Evolutionary conservation across 2,888 invertebrate genomes (phyloP), one percentile per base, ranked within the genome.

Genomic region (Limenitis camilla): DNA sequence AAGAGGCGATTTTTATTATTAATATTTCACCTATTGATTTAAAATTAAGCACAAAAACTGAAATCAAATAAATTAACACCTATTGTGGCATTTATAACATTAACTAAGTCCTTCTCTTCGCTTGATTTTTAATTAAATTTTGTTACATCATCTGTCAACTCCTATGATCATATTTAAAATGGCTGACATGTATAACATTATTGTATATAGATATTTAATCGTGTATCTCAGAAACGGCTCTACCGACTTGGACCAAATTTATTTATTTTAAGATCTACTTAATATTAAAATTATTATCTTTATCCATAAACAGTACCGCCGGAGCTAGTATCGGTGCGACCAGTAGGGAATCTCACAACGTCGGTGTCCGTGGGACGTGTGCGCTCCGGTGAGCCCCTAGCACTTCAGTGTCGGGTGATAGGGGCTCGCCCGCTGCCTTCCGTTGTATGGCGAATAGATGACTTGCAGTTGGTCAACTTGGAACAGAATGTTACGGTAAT

Each of bases 371-470:
- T 59, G 40, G 76, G 71, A 3, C 68, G 78, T 2, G 78, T 77
- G 52, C 68, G 62, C 5, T 73, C 77, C 6, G 79, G 76, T 0
- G 72, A 76, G 31, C 60, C 69, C 5, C 61, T 84, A 6, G 41
- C 58, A 11, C 60, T 81, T 57, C 81, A 82, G 62, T 87, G 87
- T 61, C 71, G 81, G n/a, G 84, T 84, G 56, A 66, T 86, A 5
- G 86, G 85, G 56, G 81, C 86, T 19, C 72, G 78, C 1, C 87
- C 87, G 5, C 64, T 73, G 53, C 85, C 86, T 1, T 50, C 71
- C 7, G 55, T 84, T 43, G 48, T 69, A 9, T 87, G 85, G 86
- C 69, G 72, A 6, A 63, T 83, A 9, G 64, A 74, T 53, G 73
- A 77, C 50, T 63, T 70, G 6, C 71, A 72, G 33, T 71, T 83